phyloP scores from a whole-genome alignment of 2,113 vertebrate species.

The Aplodontia rufa region DNA sequence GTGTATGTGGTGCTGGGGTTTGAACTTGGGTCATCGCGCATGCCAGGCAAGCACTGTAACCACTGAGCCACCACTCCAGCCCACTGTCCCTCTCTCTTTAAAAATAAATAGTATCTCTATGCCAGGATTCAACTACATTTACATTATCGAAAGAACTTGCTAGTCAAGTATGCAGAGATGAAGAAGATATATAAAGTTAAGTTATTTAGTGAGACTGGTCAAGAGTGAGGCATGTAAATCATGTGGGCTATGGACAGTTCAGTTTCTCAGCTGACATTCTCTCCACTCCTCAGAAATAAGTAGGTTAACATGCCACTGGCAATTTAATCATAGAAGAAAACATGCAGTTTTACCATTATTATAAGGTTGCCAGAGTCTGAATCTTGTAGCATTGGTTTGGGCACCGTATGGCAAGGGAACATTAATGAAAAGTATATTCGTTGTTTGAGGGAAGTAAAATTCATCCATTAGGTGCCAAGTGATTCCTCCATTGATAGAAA shows the following conservation, averaged over 20 bases:
- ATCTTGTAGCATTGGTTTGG: conserved; percentile 94
- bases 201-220: neutral
- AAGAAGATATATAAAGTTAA: neutral
- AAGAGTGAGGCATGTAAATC: neutral
- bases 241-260: neutral
- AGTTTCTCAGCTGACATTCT: neutral
- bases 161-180: neutral
- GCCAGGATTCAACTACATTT: neutral
- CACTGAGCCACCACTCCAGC: too few relatives aligned
- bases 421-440: conserved; percentile 95
- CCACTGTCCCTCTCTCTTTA: neutral
- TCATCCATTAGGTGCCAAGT: conserved; percentile 97
- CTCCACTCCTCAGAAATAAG: conserved; percentile 44
- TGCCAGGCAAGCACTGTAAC: too few relatives aligned
- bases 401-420: conserved; percentile 91
- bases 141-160: neutral
- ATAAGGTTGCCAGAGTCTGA: conserved; percentile 98
- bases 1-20: too few relatives aligned
- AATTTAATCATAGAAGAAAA: neutral
- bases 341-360: conserved; percentile 89
- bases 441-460: conserved; percentile 96
- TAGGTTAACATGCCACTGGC: conserved; percentile 5
- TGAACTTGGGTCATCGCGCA: too few relatives aligned
- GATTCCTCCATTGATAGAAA: conserved; percentile 95
- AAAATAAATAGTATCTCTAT: neutral